Evolutionary conservation across 2,888 invertebrate genomes (phyloP).

Genomic region (Schizaphis graminum): DNA sequence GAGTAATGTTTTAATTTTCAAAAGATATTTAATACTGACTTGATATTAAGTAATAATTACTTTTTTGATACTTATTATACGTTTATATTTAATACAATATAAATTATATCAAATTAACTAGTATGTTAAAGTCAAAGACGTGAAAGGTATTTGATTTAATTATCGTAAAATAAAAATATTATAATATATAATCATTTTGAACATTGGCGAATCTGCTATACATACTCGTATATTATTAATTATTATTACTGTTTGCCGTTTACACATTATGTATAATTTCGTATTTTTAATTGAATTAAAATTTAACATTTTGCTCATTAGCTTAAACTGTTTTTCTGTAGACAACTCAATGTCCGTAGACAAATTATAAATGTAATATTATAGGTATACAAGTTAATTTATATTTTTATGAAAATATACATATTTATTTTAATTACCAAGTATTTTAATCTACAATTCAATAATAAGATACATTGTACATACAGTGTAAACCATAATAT

Average conservation of each 20-base stretch:
- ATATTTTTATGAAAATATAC: not conserved
- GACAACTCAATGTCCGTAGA: not conserved
- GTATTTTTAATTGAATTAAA: not conserved
- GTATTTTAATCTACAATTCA: not conserved
- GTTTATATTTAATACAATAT: not conserved
- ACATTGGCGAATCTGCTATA: not conserved
- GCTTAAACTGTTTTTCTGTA: not conserved
- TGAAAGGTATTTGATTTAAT: not conserved
- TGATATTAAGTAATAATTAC: slow-evolving; percentile 8
- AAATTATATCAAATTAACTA: not conserved
- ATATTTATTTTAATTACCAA: not conserved
- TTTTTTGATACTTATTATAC: not conserved
- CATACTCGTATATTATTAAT: not conserved
- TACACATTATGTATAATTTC: not conserved
- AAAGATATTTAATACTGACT: not conserved
- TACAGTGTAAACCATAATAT: not conserved
- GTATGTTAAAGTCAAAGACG: not conserved
- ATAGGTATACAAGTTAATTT: not conserved
- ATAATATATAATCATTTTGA: not conserved
- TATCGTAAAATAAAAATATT: slow-evolving; percentile 4
- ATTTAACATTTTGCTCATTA: not conserved
- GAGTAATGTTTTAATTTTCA: slow-evolving; percentile 33
- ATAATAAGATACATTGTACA: not conserved
- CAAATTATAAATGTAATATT: not conserved
- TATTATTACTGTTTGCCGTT: not conserved